Conservation (phyloP, 2,888 invertebrate genomes). For the Tetropium fuscum region DNA sequence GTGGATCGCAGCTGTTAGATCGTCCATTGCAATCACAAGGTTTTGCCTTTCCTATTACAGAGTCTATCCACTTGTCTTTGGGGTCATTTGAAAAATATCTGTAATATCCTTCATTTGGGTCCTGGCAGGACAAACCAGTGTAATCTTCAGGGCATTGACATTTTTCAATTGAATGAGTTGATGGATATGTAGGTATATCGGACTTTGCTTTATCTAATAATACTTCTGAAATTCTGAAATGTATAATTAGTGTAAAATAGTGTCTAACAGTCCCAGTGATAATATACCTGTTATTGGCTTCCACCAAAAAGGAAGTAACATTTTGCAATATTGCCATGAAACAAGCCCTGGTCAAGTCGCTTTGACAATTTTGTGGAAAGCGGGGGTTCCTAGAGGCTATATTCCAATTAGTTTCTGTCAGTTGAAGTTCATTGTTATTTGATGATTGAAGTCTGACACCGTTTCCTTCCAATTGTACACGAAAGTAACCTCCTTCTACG, state of each 20-base stretch:
- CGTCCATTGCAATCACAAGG: slow-evolving; percentile 87
- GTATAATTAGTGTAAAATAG: neutral
- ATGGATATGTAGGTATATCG: slow-evolving; percentile 66
- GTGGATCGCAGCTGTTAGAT: slow-evolving; percentile 81
- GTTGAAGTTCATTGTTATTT: slow-evolving; percentile 63
- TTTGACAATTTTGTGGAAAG: slow-evolving; percentile 62
- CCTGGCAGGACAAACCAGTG: slow-evolving; percentile 91
- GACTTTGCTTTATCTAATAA: slow-evolving; percentile 83
- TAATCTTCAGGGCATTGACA: slow-evolving; percentile 87
- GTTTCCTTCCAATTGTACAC: slow-evolving; percentile 82
- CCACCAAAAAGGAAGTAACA: slow-evolving; percentile 81
- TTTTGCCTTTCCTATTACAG: slow-evolving; percentile 80
- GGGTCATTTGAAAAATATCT: slow-evolving; percentile 81
- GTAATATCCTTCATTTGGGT: slow-evolving; percentile 85
- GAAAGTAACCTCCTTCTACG: slow-evolving; percentile 71
- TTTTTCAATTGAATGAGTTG: slow-evolving; percentile 76
- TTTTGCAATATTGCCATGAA: slow-evolving; percentile 95
- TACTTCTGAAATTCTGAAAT: slow-evolving; percentile 73
- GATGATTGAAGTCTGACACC: slow-evolving; percentile 66
- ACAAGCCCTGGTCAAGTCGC: slow-evolving; percentile 77
- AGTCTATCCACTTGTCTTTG: slow-evolving; percentile 75
- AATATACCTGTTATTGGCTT: slow-evolving; percentile 49
- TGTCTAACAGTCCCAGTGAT: no score
- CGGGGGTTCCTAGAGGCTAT: slow-evolving; percentile 47
- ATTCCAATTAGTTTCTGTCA: slow-evolving; percentile 87